Evolutionary conservation across 2,797 vertebrate genomes (phyloP).

Genomic region (Mycteria americana): DNA sequence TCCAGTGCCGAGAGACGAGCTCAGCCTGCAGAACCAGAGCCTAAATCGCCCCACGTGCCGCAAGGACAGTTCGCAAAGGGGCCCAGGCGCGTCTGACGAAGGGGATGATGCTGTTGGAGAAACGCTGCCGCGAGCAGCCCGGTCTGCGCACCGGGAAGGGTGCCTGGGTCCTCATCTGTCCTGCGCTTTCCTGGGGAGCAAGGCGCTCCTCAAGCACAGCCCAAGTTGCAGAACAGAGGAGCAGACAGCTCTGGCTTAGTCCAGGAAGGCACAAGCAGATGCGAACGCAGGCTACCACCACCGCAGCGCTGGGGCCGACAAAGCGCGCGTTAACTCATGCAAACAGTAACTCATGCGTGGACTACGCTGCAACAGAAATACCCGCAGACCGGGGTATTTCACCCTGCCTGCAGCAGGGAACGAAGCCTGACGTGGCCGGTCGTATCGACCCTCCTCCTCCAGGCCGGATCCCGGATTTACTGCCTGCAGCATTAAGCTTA

Average conservation of each 20-base stretch:
- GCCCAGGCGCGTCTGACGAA: fast-evolving
- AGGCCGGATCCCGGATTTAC: background rate
- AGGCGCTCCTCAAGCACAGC: background rate
- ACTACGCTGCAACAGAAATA: background rate
- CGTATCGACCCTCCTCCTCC: background rate
- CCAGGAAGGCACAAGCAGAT: background rate
- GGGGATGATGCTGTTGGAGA: background rate
- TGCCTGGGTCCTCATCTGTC: background rate
- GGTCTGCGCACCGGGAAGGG: fast-evolving
- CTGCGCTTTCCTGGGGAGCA: background rate
- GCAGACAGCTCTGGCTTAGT: background rate
- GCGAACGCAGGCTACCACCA: background rate
- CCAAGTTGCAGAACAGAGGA: background rate
- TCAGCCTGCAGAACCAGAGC: background rate
- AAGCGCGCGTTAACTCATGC: fast-evolving
- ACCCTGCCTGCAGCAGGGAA: background rate
- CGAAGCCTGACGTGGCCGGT: fast-evolving
- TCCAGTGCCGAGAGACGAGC: background rate
- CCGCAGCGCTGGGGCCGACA: background rate
- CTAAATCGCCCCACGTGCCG: fast-evolving
- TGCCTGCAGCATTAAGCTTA: background rate
- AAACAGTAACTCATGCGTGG: fast-evolving
- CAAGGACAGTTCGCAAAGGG: background rate
- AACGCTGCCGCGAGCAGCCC: background rate
- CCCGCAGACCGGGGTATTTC: fast-evolving